Conservation (phyloP, 1,140 invertebrate genomes). For the Cryptotermes secundus region DNA sequence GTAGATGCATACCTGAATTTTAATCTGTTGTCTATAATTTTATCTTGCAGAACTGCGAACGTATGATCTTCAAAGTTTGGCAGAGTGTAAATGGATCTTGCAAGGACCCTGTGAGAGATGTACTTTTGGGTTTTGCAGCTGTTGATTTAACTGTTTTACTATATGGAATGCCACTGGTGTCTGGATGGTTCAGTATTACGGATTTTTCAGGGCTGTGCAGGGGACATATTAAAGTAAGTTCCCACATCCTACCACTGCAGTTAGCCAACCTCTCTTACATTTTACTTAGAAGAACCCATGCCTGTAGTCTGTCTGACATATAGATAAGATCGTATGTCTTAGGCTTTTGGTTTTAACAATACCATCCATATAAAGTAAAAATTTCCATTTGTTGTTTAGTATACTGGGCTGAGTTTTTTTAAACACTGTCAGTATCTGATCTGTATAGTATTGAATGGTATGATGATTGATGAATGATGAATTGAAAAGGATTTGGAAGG, state of each 20-base stretch:
- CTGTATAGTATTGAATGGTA: too few relatives aligned
- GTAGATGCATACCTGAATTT: slow-evolving; percentile 25
- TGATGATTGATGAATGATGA: too few relatives aligned
- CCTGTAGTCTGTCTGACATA: too few relatives aligned
- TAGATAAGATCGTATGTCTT: too few relatives aligned
- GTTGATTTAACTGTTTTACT: slow-evolving; percentile 58
- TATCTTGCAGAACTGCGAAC: slow-evolving; percentile 55
- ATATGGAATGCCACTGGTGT: slow-evolving; percentile 52
- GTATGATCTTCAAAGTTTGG: slow-evolving; percentile 62
- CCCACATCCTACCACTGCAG: background rate
- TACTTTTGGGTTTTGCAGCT: slow-evolving; percentile 59
- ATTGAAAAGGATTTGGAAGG: too few relatives aligned
- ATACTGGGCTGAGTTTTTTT: too few relatives aligned
- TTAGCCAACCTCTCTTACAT: background rate
- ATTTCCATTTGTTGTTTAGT: too few relatives aligned
- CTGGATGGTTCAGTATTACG: slow-evolving; percentile 63
- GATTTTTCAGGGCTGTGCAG: slow-evolving; percentile 61
- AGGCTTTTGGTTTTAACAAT: too few relatives aligned
- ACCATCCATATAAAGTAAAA: too few relatives aligned
- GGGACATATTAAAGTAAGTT: slow-evolving; percentile 58
- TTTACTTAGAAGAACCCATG: too few relatives aligned
- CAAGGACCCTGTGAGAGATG: slow-evolving; percentile 45
- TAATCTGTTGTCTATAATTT: slow-evolving; percentile 28
- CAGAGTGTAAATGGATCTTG: slow-evolving; percentile 51
- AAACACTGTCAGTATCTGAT: too few relatives aligned